phyloP scores from a whole-genome alignment of 2,797 vertebrate species.

The Sebastes glaucus region DNA sequence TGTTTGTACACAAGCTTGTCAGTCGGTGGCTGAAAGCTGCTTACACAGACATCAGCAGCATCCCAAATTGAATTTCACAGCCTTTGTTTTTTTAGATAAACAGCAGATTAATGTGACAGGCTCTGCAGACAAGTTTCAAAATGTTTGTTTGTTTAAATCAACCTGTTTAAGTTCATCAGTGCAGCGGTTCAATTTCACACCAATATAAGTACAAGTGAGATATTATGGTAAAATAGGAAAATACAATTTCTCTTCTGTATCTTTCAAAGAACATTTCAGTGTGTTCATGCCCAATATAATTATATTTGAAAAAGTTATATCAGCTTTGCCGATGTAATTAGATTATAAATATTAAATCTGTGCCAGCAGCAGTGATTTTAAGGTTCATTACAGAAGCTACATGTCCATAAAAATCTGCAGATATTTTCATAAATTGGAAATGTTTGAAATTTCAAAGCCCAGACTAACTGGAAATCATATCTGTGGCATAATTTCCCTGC shows the following conservation, averaged over 20 bases:
- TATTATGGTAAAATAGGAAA: neutral
- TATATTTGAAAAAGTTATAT: neutral
- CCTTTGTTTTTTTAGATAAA: slow-evolving; percentile 67
- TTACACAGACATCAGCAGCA: slow-evolving; percentile 51
- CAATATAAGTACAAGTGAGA: neutral
- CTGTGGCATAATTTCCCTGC: neutral
- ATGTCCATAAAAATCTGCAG: neutral
- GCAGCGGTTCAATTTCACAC: neutral
- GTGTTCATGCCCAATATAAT: neutral
- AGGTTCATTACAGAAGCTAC: neutral
- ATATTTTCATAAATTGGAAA: neutral
- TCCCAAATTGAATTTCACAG: slow-evolving; percentile 60
- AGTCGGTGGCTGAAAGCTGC: slow-evolving; percentile 53
- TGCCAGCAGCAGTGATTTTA: neutral
- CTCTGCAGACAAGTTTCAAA: neutral
- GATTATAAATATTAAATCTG: slow-evolving; percentile 8
- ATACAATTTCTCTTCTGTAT: neutral
- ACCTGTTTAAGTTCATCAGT: neutral
- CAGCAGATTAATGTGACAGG: slow-evolving; percentile 51
- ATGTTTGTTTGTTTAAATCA: neutral
- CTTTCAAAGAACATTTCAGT: neutral
- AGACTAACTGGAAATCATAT: neutral
- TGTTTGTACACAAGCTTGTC: slow-evolving; percentile 68
- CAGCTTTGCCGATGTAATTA: neutral
- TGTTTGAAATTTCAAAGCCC: neutral